A percentile compares a stretch with the other conserved stretches of the same genome.
Evolutionary conservation across 2,113 vertebrate species (phyloP).

Genomic region (Raja brachyura): DNA sequence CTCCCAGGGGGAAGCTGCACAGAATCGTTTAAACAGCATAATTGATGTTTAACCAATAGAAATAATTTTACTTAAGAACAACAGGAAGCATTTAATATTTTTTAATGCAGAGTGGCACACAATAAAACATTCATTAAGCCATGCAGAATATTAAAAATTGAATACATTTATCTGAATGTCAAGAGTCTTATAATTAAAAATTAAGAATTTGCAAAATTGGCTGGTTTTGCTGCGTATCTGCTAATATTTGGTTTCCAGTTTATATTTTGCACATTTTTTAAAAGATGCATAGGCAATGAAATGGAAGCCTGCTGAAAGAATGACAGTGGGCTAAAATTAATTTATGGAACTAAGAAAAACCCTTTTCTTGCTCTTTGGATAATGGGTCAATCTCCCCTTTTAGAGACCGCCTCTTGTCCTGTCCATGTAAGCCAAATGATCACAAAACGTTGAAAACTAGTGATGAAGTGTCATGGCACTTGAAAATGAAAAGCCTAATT

Average conservation of each 20-base stretch:
- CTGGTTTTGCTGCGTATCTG: background rate
- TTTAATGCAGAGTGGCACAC: no score
- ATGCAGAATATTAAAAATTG: background rate
- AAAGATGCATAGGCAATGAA: background rate
- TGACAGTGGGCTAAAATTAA: background rate
- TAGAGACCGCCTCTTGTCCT: background rate
- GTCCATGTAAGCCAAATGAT: background rate
- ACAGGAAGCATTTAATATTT: background rate
- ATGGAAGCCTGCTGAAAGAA: background rate
- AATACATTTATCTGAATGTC: background rate
- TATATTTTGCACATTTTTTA: background rate
- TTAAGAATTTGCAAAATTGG: background rate
- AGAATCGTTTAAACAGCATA: background rate
- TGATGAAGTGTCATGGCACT: conserved; percentile 21
- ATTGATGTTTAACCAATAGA: background rate
- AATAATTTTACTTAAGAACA: background rate
- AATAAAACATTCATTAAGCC: background rate
- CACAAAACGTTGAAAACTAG: background rate
- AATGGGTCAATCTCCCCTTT: background rate
- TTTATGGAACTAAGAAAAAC: background rate
- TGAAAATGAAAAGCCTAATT: conserved; percentile 11
- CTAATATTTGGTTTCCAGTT: background rate
- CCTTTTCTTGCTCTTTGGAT: background rate
- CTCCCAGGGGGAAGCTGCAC: background rate
- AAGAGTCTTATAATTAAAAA: background rate